Evolutionary conservation across 2,113 vertebrate species (phyloP).

Genomic region (Nannospalax galili): DNA sequence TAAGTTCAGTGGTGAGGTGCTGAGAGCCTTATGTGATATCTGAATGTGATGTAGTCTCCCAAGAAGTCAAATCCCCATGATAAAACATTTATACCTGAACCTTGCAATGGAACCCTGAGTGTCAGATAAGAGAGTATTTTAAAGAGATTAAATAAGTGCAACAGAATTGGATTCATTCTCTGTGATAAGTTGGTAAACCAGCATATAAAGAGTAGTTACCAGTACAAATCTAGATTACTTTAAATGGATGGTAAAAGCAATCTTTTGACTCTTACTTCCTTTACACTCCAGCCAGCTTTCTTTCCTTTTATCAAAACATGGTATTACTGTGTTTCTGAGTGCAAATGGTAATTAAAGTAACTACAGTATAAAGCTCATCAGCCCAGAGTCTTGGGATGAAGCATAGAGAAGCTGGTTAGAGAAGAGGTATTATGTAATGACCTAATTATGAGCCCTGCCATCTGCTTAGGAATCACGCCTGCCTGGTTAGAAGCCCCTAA

Average conservation of each 20-base stretch:
- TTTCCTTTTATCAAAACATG: conserved; percentile 63
- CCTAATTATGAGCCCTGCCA: conserved; percentile 78
- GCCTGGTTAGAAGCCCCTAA: conserved; percentile 70
- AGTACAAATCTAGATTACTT: neutral
- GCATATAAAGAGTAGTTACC: neutral
- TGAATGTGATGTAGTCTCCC: neutral
- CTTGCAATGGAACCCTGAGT: neutral
- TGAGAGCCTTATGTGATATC: neutral
- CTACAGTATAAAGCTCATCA: conserved; percentile 61
- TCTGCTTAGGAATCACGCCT: conserved; percentile 77
- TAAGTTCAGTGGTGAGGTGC: neutral
- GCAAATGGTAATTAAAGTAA: conserved; percentile 70
- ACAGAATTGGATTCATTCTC: neutral
- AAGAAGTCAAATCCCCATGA: neutral
- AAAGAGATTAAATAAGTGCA: neutral
- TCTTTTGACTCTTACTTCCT: neutral
- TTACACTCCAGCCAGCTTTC: neutral
- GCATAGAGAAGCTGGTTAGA: conserved; percentile 67
- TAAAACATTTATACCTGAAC: neutral
- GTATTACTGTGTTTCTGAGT: conserved; percentile 62
- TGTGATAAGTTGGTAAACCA: conserved; percentile 14
- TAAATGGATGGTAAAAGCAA: conserved; percentile 36
- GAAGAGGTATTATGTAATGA: conserved; percentile 77
- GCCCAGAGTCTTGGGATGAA: conserved; percentile 40
- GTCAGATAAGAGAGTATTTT: neutral